Conservation (phyloP, 2,888 invertebrate genomes). For the Kryphioiulus occultus region DNA sequence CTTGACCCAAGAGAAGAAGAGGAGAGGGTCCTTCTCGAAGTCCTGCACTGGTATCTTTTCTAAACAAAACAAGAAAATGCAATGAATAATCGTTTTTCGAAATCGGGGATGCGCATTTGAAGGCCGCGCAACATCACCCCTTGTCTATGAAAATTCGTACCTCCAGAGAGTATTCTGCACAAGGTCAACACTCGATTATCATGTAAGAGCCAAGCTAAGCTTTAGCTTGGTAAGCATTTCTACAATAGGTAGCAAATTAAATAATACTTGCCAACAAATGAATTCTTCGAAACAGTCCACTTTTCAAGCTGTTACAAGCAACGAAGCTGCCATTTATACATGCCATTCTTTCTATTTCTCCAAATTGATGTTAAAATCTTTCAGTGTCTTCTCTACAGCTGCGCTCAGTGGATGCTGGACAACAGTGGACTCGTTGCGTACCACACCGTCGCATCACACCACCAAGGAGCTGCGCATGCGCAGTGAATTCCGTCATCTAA, state of each 20-base stretch:
- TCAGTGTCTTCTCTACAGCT: neutral
- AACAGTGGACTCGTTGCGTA: neutral
- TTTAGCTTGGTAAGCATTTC: neutral
- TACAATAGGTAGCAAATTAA: neutral
- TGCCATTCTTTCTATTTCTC: neutral
- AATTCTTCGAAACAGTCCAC: constrained; percentile 4
- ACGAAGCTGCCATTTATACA: neutral
- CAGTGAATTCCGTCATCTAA: neutral
- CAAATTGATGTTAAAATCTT: neutral
- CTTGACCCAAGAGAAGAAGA: neutral
- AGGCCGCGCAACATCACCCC: neutral
- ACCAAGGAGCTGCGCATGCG: neutral
- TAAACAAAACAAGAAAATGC: neutral
- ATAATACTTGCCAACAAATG: neutral
- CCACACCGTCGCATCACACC: too few species aligned
- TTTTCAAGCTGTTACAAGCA: neutral
- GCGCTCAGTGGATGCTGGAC: too few species aligned
- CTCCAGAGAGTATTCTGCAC: neutral
- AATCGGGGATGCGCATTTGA: neutral
- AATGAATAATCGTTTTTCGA: neutral
- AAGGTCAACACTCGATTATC: neutral
- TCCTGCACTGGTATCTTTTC: constrained; percentile 4
- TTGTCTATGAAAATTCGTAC: neutral
- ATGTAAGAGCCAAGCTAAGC: too few species aligned
- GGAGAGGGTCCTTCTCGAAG: neutral